These are phyloP conservation scores for Neocrepidodera transversa DNA, from an alignment of 2,888 invertebrate genomes.

Conservation along the genomic window DNA sequence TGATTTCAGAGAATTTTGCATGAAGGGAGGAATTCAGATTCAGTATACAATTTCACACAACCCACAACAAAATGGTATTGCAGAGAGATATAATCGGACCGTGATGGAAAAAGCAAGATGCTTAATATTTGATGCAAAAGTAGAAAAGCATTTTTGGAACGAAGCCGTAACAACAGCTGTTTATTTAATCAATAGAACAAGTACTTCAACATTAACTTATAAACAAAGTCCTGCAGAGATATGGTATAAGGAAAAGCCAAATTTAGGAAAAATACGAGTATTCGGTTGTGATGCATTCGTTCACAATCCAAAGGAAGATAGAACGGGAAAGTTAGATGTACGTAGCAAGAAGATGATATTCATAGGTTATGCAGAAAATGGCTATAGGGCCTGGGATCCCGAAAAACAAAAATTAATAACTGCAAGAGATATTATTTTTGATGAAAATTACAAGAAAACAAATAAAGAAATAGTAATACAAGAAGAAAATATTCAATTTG, in stretches of 20 bases:
- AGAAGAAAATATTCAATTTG: constrained; percentile 2
- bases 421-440: constrained; percentile 32
- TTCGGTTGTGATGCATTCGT: constrained; percentile 49
- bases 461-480: not conserved
- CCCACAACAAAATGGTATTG: constrained; percentile 14
- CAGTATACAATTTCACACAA: constrained; percentile 10
- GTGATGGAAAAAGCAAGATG: constrained; percentile 18
- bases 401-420: constrained; percentile 17
- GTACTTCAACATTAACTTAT: constrained; percentile 11
- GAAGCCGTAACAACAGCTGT: constrained; percentile 45
- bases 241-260: constrained; percentile 47
- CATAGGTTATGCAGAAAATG: constrained; percentile 35
- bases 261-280: too few relatives aligned
- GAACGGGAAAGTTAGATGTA: constrained; percentile 32
- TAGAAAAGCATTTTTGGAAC: constrained; percentile 44
- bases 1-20: constrained; percentile 8
- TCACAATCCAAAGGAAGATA: constrained; percentile 48
- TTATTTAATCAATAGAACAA: constrained; percentile 42
- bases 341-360: constrained; percentile 29
- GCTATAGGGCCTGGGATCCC: constrained; percentile 34
- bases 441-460: constrained; percentile 21
- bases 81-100: too few relatives aligned
- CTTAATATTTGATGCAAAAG: constrained; percentile 34
- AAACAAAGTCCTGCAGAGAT: constrained; percentile 49
- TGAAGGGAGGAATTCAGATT: not conserved